Conservation (phyloP, 1,140 invertebrate genomes). For the Eriocheir sinensis region DNA sequence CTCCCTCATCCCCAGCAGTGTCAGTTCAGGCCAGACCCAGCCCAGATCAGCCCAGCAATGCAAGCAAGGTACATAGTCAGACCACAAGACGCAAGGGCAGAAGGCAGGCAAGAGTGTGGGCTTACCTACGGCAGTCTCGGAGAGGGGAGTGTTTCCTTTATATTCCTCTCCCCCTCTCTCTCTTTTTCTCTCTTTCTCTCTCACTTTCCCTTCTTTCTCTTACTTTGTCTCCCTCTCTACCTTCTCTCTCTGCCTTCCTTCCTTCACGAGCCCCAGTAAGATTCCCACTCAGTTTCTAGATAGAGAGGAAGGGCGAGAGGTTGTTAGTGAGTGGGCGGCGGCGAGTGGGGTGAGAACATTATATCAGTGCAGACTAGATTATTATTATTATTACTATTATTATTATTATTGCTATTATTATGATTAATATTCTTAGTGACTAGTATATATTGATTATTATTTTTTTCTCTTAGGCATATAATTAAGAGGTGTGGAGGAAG, state of each 20-base stretch:
- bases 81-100: neutral
- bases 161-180: neutral
- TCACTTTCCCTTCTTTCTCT: neutral
- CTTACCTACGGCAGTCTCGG: neutral
- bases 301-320: conserved; percentile 70
- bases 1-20: neutral
- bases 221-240: neutral
- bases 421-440: neutral
- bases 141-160: neutral
- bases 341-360: neutral
- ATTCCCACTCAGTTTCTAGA: conserved; percentile 80
- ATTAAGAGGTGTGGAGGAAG: neutral
- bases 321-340: conserved; percentile 41
- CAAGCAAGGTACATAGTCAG: too few relatives aligned
- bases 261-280: conserved; percentile 80
- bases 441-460: neutral
- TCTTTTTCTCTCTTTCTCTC: neutral
- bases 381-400: conserved; percentile 28
- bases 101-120: neutral
- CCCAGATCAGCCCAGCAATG: neutral
- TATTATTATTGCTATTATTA: conserved; percentile 28
- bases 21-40: too few relatives aligned
- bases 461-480: neutral
- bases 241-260: conserved; percentile 47
- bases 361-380: neutral